A percentile compares a stretch with the other conserved stretches of the same genome.
These are phyloP conservation scores for Hydroisotoma schaefferi DNA, from an alignment of 2,888 invertebrate species.

Conservation along the genomic window DNA sequence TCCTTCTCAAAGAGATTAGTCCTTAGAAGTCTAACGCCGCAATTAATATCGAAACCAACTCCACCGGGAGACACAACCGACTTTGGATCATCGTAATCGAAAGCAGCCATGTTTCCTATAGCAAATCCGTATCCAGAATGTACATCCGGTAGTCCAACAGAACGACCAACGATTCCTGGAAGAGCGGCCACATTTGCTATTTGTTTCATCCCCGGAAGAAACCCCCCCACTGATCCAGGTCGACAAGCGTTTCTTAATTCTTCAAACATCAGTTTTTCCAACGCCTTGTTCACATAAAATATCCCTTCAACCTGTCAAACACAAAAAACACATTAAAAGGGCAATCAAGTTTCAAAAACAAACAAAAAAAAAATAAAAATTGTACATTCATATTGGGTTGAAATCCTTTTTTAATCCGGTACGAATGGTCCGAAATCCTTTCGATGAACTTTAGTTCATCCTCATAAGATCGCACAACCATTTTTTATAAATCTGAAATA, in stretches of 20 bases:
- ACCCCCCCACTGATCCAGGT: constrained; percentile 88
- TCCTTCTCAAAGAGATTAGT: constrained; percentile 94
- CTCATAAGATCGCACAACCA: constrained; percentile 86
- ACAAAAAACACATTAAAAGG: not conserved
- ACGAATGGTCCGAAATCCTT: constrained; percentile 75
- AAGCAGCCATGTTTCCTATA: constrained; percentile 99
- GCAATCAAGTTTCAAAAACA: constrained; percentile 5
- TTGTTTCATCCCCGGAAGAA: constrained; percentile 97
- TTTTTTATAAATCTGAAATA: too few relatives aligned
- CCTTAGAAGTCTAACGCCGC: constrained; percentile 89
- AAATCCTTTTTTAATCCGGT: constrained; percentile 97
- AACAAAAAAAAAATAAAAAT: constrained; percentile 13
- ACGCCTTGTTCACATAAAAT: constrained; percentile 87
- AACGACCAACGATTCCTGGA: constrained; percentile 91
- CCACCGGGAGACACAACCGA: constrained; percentile 97
- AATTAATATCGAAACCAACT: constrained; percentile 99
- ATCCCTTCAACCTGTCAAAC: constrained; percentile 78
- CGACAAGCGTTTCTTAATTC: constrained; percentile 87
- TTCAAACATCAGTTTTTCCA: constrained; percentile 96
- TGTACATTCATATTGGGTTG: constrained; percentile 95
- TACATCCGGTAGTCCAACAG: constrained; percentile 92
- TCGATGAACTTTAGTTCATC: constrained; percentile 93
- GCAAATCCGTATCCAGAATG: constrained; percentile 99
- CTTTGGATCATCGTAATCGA: constrained; percentile 85
- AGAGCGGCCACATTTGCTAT: constrained; percentile 98